phyloP scores from a whole-genome alignment of 1,140 invertebrate genomes.

The Kradibia gibbosae region DNA sequence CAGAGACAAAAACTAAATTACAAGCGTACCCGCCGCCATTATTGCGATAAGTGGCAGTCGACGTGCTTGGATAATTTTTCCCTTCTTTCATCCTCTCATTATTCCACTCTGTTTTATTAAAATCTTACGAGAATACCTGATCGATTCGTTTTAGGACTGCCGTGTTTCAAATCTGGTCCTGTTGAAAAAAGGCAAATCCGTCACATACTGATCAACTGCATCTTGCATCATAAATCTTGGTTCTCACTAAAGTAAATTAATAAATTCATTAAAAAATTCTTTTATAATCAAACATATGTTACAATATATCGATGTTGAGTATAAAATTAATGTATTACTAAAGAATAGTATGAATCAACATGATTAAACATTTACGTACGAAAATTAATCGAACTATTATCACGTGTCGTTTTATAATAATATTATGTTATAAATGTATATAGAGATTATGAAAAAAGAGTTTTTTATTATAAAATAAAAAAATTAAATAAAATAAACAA shows the following conservation, averaged over 20 bases:
- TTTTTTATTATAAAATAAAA: too few relatives aligned
- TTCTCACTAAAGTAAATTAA: background rate
- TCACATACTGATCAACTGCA: background rate
- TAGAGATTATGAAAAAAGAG: too few relatives aligned
- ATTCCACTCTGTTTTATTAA: slow-evolving; percentile 22
- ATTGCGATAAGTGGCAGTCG: background rate
- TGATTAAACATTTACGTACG: background rate
- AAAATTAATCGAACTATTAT: too few relatives aligned
- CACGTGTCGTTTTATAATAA: too few relatives aligned
- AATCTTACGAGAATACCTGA: slow-evolving; percentile 8
- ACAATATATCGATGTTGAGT: background rate
- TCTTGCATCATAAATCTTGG: background rate
- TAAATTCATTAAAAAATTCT: background rate
- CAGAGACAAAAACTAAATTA: slow-evolving; percentile 36
- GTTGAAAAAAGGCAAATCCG: background rate
- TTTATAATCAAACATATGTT: background rate
- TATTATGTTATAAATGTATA: too few relatives aligned
- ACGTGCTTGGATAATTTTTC: background rate
- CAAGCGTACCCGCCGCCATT: slow-evolving; percentile 1
- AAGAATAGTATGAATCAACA: background rate
- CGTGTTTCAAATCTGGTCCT: background rate
- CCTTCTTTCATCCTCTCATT: background rate
- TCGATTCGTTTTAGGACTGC: background rate
- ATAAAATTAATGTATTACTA: background rate
- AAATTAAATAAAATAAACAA: too few relatives aligned